These are phyloP conservation scores for Pelosia muscerda DNA, from an alignment of 2,888 invertebrate species.

Conservation along the genomic window DNA sequence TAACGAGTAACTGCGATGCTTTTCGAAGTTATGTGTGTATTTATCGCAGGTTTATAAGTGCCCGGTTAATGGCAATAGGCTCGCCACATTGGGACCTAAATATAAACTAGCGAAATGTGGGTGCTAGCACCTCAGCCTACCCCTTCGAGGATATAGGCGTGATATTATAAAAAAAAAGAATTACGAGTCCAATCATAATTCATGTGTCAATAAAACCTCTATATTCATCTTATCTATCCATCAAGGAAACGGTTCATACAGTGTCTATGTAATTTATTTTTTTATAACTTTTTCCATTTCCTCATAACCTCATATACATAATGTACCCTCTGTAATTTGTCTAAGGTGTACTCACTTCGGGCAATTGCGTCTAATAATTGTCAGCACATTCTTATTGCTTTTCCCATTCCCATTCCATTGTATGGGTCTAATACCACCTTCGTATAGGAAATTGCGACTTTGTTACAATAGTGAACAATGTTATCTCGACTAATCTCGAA, in stretches of 20 bases:
- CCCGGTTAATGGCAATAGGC: no score
- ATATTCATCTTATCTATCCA: slow-evolving; percentile 24
- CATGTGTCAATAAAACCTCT: slow-evolving; percentile 9
- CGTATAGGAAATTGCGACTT: slow-evolving; percentile 50
- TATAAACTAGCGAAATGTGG: no score
- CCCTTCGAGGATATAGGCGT: no score
- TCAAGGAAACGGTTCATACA: slow-evolving; percentile 20
- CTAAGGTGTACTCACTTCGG: slow-evolving; percentile 51
- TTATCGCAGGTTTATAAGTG: no score
- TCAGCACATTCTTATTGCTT: slow-evolving; percentile 47
- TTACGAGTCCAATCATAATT: no score
- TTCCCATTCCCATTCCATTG: slow-evolving; percentile 60
- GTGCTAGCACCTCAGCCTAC: no score
- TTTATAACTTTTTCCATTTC: slow-evolving; percentile 32
- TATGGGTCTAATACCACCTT: slow-evolving; percentile 56
- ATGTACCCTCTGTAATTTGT: slow-evolving; percentile 48
- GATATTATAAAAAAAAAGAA: no score
- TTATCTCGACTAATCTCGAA: slow-evolving; percentile 47
- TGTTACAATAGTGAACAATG: slow-evolving; percentile 52
- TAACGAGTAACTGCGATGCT: no score
- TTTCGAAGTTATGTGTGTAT: no score
- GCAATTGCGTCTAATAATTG: slow-evolving; percentile 69
- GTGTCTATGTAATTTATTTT: slow-evolving; percentile 23
- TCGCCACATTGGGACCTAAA: no score
- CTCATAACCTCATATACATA: slow-evolving; percentile 43